Evolutionary conservation across 2,113 vertebrate species (phyloP), one percentile per base, ranked within the genome.

Genomic region (Todiramphus saurophagus): DNA sequence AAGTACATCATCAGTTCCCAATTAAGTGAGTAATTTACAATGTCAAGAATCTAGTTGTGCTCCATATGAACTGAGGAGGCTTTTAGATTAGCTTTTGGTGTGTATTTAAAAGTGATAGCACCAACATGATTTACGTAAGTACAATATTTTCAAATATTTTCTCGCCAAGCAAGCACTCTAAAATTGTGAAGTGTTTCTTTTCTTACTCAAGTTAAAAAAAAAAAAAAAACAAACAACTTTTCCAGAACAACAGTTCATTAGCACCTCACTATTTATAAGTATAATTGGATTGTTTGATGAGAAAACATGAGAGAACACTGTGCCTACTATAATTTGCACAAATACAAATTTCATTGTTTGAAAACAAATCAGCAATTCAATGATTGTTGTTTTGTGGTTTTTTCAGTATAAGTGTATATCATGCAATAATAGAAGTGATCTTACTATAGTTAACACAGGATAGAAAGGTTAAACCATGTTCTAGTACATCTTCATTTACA

Each of bases 231-330:
- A 37, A 17, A 27, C 62, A 97, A 94, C 87, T 96, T 96, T 96
- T 96, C 73, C 90, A 91, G 87, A 94, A 97, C 97, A 98, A 96
- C 94, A 98, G 97, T 97, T 98, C 94, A 98, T 97, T 98, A 98
- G 95, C 90, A 97, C 92, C 77, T 97, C 90, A 95, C 53, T 98
- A 95, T 89, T 97, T 97, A 97, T 94, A 97, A 97, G 97, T 98
- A 98, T 98, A 96, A 98, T 81, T 97, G 93, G 73, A 93, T 96
- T 95, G 96, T 97, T 97, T 97, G 94, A 96, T 97, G 94, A 95
- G 94, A 97, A 94, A 97, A 98, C 92, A 95, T 98, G 92, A 97
- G 88, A 89, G 89, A 96, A 96, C 94, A 87, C 90, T 95, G 88
- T 92, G 90, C 94, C 88, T 93, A 76, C 83, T 76, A 93, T 89